Evolutionary conservation across 2,888 invertebrate species (phyloP).

Genomic region (Platycnemis pennipes): DNA sequence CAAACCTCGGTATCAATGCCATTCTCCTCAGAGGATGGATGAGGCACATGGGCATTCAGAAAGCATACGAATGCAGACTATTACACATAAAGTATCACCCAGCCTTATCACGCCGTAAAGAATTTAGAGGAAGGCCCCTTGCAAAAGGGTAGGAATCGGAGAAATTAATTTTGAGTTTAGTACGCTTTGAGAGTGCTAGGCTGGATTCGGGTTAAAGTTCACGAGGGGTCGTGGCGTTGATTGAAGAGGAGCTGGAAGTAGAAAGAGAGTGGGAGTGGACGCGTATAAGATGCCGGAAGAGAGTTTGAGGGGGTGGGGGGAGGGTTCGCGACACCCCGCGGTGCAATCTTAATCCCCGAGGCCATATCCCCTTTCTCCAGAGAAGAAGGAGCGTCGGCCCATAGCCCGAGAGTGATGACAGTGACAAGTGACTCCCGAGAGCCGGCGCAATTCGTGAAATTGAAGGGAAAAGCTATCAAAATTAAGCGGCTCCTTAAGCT

Average conservation of each 20-base stretch:
- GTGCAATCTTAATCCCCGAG: background rate
- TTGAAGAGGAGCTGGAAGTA: background rate
- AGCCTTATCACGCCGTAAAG: too few relatives aligned
- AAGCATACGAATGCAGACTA: too few relatives aligned
- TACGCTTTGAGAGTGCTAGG: background rate
- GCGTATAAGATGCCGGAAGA: background rate
- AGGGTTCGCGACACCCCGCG: background rate
- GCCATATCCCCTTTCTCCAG: background rate
- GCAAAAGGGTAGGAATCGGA: too few relatives aligned
- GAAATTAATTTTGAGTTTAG: background rate
- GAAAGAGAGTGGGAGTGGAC: background rate
- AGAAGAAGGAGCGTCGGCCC: background rate
- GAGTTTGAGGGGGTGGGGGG: background rate
- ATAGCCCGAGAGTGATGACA: background rate
- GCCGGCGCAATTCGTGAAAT: background rate
- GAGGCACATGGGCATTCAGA: too few relatives aligned
- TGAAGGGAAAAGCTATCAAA: slow-evolving; percentile 16
- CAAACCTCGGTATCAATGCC: too few relatives aligned
- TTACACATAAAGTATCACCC: too few relatives aligned
- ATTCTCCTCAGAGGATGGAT: too few relatives aligned
- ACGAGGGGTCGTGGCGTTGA: background rate
- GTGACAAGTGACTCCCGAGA: slow-evolving; percentile 18
- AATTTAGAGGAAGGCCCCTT: too few relatives aligned
- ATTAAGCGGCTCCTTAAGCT: background rate
- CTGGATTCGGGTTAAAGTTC: background rate